phyloP scores from a whole-genome alignment of 1,140 invertebrate genomes.

The Musca domestica region DNA sequence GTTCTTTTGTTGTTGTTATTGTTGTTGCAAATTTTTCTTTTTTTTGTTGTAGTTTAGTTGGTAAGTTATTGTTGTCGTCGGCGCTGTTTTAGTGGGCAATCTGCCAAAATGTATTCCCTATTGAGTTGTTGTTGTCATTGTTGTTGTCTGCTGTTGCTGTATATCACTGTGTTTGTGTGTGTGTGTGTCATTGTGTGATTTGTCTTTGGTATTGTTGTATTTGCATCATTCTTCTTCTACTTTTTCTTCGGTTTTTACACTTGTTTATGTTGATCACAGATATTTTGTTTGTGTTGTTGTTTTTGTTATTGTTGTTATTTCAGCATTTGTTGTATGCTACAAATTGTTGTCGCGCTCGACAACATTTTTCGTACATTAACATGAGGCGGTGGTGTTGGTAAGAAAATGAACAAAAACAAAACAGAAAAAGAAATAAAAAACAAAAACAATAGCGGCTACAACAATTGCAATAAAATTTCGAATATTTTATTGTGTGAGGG shows the following conservation, averaged over 20 bases:
- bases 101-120: constrained; percentile 10
- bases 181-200: not conserved
- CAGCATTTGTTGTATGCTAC: constrained; percentile 47
- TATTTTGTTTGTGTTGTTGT: too few species aligned
- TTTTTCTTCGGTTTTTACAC: not conserved
- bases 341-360: constrained; percentile 53
- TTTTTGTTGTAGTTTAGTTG: not conserved
- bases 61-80: too few species aligned
- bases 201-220: not conserved
- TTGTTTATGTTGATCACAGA: too few species aligned
- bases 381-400: not conserved
- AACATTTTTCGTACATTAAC: constrained; percentile 42
- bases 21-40: not conserved
- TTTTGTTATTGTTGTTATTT: constrained; percentile 22
- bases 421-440: too few species aligned
- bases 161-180: too few species aligned
- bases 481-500: too few species aligned
- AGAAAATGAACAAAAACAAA: too few species aligned
- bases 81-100: constrained; percentile 17
- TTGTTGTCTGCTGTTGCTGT: too few species aligned
- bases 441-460: too few species aligned
- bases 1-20: not conserved
- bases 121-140: not conserved
- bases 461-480: too few species aligned
- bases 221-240: not conserved